A percentile compares a stretch with the other conserved stretches of the same genome.
phyloP scores from a whole-genome alignment of 2,888 invertebrate genomes.

The Drosophila kambysellisi region DNA sequence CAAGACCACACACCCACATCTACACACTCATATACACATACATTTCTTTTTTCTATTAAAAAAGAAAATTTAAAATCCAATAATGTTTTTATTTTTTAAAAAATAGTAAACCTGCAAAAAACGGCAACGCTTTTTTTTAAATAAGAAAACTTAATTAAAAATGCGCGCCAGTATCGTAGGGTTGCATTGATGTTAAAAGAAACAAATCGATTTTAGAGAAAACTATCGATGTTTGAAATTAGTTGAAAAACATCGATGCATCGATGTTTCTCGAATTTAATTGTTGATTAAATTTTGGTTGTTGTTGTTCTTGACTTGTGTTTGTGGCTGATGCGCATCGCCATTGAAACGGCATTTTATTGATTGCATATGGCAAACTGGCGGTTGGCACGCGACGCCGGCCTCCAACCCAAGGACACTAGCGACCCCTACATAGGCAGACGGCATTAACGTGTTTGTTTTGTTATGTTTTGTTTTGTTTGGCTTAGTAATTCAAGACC shows the following conservation, averaged over 20 bases:
- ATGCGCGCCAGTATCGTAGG: not conserved
- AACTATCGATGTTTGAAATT: not conserved
- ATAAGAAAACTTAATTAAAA: not conserved
- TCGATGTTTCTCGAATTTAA: not conserved
- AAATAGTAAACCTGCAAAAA: not conserved
- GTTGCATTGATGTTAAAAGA: not conserved
- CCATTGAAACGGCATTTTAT: constrained; percentile 63
- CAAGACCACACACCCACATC: constrained; percentile 22
- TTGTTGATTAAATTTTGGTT: constrained; percentile 30
- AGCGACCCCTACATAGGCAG: constrained; percentile 57
- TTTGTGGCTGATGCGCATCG: constrained; percentile 34
- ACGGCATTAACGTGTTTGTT: constrained; percentile 50
- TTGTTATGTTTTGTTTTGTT: constrained; percentile 16
- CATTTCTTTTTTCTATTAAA: constrained; percentile 76
- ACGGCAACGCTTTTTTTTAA: not conserved
- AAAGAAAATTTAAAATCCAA: constrained; percentile 50
- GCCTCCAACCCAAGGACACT: constrained; percentile 73
- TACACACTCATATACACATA: constrained; percentile 18
- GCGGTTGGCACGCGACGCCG: constrained; percentile 68
- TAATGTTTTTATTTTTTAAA: constrained; percentile 50
- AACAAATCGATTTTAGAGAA: not conserved
- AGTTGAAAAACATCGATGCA: not conserved
- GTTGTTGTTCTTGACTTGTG: constrained; percentile 9
- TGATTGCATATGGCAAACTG: constrained; percentile 66
- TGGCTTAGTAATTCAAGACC: constrained; percentile 62